Evolutionary conservation across 2,888 invertebrate species (phyloP).

Genomic region (Podabrus alpinus): DNA sequence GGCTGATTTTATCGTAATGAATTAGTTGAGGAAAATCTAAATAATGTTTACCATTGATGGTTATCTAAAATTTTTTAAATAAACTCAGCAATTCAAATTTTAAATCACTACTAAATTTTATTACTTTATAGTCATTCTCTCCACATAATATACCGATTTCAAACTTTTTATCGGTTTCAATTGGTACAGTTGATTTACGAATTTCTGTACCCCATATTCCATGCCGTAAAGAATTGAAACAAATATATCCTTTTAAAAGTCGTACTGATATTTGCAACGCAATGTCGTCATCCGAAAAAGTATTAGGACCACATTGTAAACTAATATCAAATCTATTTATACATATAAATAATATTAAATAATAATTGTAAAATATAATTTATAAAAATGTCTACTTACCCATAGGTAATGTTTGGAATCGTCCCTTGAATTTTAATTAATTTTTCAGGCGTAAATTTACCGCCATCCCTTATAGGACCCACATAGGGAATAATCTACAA

Average conservation of each 20-base stretch:
- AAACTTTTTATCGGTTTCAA: constrained; percentile 67
- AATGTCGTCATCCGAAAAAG: constrained; percentile 75
- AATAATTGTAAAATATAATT: no score
- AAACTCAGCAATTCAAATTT: no score
- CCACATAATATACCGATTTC: constrained; percentile 75
- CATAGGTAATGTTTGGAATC: constrained; percentile 62
- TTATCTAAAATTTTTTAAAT: constrained; percentile 65
- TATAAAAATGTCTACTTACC: constrained; percentile 53
- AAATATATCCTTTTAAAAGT: constrained; percentile 60
- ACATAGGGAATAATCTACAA: constrained; percentile 70
- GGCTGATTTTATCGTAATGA: constrained; percentile 66
- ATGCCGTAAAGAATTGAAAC: constrained; percentile 61
- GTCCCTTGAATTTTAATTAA: constrained; percentile 74
- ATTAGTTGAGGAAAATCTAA: constrained; percentile 76
- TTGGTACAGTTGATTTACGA: constrained; percentile 61
- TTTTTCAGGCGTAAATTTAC: constrained; percentile 67
- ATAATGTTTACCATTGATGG: constrained; percentile 79
- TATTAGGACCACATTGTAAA: constrained; percentile 73
- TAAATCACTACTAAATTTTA: no score
- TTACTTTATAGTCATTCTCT: constrained; percentile 46
- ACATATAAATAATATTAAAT: not conserved
- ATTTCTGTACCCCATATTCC: constrained; percentile 66
- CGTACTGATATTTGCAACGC: constrained; percentile 73
- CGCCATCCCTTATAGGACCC: constrained; percentile 67
- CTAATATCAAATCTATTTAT: constrained; percentile 71